Evolutionary conservation across 2,113 vertebrate species (phyloP), one percentile per base, ranked within the genome.

Genomic region (Pardalotus punctatus): DNA sequence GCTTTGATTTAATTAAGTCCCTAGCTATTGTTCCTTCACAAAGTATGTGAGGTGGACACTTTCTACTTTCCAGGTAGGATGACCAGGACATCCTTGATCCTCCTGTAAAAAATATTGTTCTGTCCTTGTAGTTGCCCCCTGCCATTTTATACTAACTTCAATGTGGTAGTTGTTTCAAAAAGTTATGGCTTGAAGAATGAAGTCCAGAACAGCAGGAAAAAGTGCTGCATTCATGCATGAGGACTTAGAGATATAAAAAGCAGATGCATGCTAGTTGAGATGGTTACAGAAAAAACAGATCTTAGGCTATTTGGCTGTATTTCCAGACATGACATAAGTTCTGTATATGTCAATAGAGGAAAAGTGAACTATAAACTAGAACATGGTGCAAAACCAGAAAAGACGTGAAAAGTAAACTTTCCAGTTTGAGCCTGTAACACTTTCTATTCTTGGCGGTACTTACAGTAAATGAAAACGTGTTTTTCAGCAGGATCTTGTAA

Each of bases 291-390:
- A 72, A 45, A 88, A 93, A n/a, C 83, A 94, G 45, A 48, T 86
- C 36, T 65, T 71, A 22, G 45, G 57, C 25, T 66, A 15, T 94
- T 85, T 93, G 91, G 61, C 91, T 96, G 42, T 57, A 18, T 35
- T 89, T 96, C n/a, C 81, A 93, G 73, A 80, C 56, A 33, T 80
- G 54, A 80, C 81, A 77, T 77, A 91, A 78, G 8, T 80, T 90
- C 76, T 91, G 54, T 54, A 16, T 78, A 74, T 94, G 57, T 80
- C 74, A 80, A 38, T 47, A 90, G 38, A 73, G 62, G 27, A 90
- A 91, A 82, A 28, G 3, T 51, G 27, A 91, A 20, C 70, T 72
- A 20, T 70, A 90, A 88, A 80, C n/a, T 73, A 80, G 74, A 88
- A 86, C 6, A 38, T 14, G 40, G 31, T 91, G 28, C 66, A 90